phyloP scores from a whole-genome alignment of 1,140 invertebrate species.

The Papilio machaon region DNA sequence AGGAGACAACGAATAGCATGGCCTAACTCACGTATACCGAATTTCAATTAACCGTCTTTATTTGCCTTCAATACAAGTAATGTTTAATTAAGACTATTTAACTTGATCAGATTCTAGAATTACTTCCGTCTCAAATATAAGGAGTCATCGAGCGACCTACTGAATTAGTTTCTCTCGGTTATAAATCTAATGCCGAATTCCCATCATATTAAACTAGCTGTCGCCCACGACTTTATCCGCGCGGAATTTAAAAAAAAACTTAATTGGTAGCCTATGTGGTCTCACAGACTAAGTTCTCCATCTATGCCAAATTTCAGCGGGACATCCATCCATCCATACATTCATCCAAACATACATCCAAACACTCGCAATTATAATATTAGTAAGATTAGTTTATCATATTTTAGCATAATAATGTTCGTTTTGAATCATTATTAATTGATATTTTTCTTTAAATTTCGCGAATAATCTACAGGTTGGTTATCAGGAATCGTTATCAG shows the following conservation, averaged over 20 bases:
- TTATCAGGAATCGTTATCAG: constrained; percentile 46
- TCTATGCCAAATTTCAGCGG: too few relatives aligned
- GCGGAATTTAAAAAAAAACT: too few relatives aligned
- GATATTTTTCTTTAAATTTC: constrained; percentile 2
- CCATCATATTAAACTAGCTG: background rate
- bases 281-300: too few relatives aligned
- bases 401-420: too few relatives aligned
- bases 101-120: background rate
- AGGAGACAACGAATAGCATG: constrained; percentile 52
- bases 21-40: constrained; percentile 43
- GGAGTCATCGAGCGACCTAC: background rate
- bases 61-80: background rate
- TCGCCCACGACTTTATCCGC: too few relatives aligned
- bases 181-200: background rate
- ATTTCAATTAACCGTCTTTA: constrained; percentile 41
- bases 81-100: background rate
- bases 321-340: too few relatives aligned
- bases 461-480: constrained; percentile 25
- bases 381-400: too few relatives aligned
- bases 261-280: too few relatives aligned
- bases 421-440: background rate
- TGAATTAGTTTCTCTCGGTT: background rate
- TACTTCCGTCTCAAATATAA: background rate
- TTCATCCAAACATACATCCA: too few relatives aligned
- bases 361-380: too few relatives aligned